These are phyloP conservation scores for Leptopilina boulardi DNA, from an alignment of 1,140 invertebrate genomes.

Conservation along the genomic window DNA sequence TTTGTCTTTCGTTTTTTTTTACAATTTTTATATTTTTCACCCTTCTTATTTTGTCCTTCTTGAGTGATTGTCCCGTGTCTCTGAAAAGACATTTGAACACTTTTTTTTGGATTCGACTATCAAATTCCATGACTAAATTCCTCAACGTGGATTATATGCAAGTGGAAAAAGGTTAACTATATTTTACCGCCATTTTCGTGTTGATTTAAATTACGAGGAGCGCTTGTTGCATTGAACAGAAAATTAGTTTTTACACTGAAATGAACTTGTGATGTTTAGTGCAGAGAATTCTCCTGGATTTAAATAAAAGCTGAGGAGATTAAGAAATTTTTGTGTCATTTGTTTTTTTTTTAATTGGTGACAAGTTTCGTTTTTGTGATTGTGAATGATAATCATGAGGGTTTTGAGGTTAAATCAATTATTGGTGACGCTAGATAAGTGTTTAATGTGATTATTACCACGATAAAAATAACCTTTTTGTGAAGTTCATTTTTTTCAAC, in stretches of 20 bases:
- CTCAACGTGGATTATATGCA: too few species aligned
- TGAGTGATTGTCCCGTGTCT: neutral
- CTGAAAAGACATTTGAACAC: neutral
- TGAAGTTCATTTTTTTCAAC: neutral
- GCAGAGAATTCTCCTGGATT: neutral
- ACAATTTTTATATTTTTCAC: too few species aligned
- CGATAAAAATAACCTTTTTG: constrained; percentile 1
- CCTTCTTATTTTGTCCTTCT: neutral
- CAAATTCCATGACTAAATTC: too few species aligned
- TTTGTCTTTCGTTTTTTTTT: neutral
- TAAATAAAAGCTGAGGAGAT: neutral
- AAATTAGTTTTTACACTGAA: too few species aligned
- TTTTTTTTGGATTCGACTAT: neutral
- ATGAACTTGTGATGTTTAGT: neutral
- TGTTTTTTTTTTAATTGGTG: constrained; percentile 42
- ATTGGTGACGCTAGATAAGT: constrained; percentile 34
- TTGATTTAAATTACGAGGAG: too few species aligned
- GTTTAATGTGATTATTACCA: constrained; percentile 38
- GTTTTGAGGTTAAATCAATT: constrained; percentile 2
- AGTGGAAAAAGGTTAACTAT: too few species aligned
- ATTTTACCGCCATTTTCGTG: too few species aligned
- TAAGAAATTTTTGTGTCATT: constrained; percentile 27
- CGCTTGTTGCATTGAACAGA: too few species aligned
- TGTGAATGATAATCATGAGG: constrained; percentile 43
- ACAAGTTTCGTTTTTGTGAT: constrained; percentile 38